A percentile compares a stretch with the other conserved stretches of the same genome.
These are phyloP conservation scores for Zeuzera pyrina DNA, from an alignment of 2,888 invertebrate genomes.

Conservation along the genomic window DNA sequence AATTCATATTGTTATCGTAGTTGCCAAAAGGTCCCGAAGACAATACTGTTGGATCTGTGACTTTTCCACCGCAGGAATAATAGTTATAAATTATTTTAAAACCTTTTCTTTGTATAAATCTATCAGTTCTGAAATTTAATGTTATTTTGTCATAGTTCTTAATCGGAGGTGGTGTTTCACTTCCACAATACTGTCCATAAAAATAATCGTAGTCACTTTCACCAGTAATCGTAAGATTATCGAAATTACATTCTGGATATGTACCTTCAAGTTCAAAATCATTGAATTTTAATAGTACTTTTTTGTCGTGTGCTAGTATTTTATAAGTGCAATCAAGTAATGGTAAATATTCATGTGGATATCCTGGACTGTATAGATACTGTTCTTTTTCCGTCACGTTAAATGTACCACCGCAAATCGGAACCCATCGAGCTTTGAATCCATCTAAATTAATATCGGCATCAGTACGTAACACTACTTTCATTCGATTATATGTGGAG, in stretches of 20 bases:
- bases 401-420: constrained; percentile 82
- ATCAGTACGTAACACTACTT: constrained; percentile 82
- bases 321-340: constrained; percentile 77
- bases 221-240: constrained; percentile 71
- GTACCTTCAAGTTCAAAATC: constrained; percentile 68
- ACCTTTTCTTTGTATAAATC: constrained; percentile 64
- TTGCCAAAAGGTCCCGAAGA: constrained; percentile 54
- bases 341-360: constrained; percentile 75
- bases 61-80: constrained; percentile 80
- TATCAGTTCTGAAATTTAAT: constrained; percentile 74
- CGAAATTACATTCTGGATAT: constrained; percentile 50
- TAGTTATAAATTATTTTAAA: constrained; percentile 75
- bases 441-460: constrained; percentile 78
- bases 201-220: constrained; percentile 20
- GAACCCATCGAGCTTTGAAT: constrained; percentile 77
- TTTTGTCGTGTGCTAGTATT: constrained; percentile 70
- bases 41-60: constrained; percentile 75
- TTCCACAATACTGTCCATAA: constrained; percentile 31
- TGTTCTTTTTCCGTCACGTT: constrained; percentile 61
- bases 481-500: constrained; percentile 77
- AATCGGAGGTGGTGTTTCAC: constrained; percentile 42
- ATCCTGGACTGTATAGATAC: constrained; percentile 81
- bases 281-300: constrained; percentile 71
- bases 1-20: constrained; percentile 74
- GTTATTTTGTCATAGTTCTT: constrained; percentile 37